phyloP scores from a whole-genome alignment of 2,797 vertebrate species.

The Sebastes baramenuke region DNA sequence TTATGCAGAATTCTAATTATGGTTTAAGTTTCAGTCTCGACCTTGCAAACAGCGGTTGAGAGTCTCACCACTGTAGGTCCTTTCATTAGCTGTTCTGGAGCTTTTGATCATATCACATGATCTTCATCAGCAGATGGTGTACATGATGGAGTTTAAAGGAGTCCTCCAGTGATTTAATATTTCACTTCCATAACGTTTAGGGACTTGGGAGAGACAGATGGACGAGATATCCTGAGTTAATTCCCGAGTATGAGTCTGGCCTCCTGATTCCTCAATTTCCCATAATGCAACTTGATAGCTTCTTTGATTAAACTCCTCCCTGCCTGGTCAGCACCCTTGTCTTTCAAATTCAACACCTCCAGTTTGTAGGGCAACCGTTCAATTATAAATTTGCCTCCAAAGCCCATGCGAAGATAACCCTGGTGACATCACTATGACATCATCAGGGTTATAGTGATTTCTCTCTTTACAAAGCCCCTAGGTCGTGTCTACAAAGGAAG shows the following conservation, averaged over 20 bases:
- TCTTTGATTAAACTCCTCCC: background rate
- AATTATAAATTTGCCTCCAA: background rate
- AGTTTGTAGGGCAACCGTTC: background rate
- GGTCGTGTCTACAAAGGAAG: too few relatives aligned
- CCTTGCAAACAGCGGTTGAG: background rate
- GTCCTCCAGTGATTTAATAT: background rate
- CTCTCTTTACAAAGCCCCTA: background rate
- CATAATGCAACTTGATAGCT: background rate
- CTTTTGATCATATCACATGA: background rate
- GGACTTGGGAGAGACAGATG: background rate
- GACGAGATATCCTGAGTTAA: background rate
- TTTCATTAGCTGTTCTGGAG: background rate
- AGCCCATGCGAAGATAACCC: background rate
- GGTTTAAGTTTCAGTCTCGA: background rate
- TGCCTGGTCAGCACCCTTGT: background rate
- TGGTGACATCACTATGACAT: background rate
- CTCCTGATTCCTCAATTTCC: background rate
- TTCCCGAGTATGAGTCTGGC: background rate
- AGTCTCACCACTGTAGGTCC: background rate
- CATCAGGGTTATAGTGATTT: background rate
- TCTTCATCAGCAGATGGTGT: background rate
- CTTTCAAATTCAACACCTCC: background rate
- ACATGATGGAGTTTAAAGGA: background rate
- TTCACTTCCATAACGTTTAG: background rate
- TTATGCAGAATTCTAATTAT: background rate